phyloP scores from a whole-genome alignment of 2,888 invertebrate genomes.

The Callyntrura guangdongensis region DNA sequence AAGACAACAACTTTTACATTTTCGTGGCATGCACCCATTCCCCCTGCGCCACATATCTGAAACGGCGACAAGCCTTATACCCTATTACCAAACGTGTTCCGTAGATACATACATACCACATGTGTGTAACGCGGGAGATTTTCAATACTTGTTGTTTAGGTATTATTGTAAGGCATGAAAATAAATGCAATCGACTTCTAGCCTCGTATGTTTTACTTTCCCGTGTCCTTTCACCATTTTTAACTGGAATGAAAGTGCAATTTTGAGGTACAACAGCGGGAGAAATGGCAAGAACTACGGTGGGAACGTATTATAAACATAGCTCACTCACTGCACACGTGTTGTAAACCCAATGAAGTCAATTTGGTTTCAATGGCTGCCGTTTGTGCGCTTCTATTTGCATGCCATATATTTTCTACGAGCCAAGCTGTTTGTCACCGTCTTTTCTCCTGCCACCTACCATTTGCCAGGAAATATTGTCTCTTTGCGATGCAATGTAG shows the following conservation, averaged over 20 bases:
- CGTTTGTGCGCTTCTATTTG: background rate
- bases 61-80: no score
- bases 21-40: slow-evolving; percentile 57
- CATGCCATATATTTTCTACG: slow-evolving; percentile 10
- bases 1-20: slow-evolving; percentile 69
- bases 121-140: no score
- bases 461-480: background rate
- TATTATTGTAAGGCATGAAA: background rate
- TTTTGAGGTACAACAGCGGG: background rate
- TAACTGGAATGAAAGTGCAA: slow-evolving; percentile 1
- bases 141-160: background rate
- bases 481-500: background rate
- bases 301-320: background rate
- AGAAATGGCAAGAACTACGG: no score
- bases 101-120: no score
- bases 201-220: background rate
- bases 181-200: background rate
- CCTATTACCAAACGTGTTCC: no score
- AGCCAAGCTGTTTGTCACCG: slow-evolving; percentile 44
- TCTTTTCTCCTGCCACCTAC: background rate
- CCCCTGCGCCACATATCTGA: slow-evolving; percentile 9
- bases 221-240: slow-evolving; percentile 13
- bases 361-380: slow-evolving; percentile 14
- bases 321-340: background rate
- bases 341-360: background rate